Base-by-base conservation (phyloP, 2,113 vertebrate species). In the Anguilla rostrata region DNA sequence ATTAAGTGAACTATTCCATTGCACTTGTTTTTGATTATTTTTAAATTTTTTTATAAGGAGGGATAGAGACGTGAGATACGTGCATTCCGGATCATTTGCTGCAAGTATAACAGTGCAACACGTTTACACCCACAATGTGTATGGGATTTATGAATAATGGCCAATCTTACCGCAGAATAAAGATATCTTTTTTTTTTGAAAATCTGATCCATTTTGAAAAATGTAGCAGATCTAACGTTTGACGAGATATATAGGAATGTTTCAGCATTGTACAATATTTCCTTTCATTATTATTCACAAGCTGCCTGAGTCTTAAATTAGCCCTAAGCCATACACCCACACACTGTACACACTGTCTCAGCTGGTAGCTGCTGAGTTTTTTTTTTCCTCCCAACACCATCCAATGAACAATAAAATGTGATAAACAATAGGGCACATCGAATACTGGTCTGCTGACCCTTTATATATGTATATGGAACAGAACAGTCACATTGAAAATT, bases 291-390 rank as follows among this genome's bases (percentile, higher is more conserved):
- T 86, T 81, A 85, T 90, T 89, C 91, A 90, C 88, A 92, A 94
- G 92, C 92, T 93, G 94, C 95, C 94, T 94, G 94, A 95, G 95
- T 92, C 93, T 90, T 90, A 94, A 95, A 95, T 92, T 89, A 91
- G 94, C 94, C 94, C 92, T 88, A 90, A 94, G 95, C 93, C 91
- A 92, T 84, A 93, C 92, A 60, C 95, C 95, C 94, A 94, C 95
- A 11, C 90, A 75, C n/a, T n/a, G 71, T 11, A 87, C 88, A 91
- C 92, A 90, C 93, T 92, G 92, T 94, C 91, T 93, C 90, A 87
- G 88, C 88, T 41, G 78, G 39, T 80, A 34, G 78, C 71, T 12
- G 11, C 71, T 75, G 26, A 29, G 71, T 75, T 75, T 71, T 63
- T 63, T 63, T 63, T 71, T 9, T 12, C n/a, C 26, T 9, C 49